Evolutionary conservation across 1,140 invertebrate genomes (phyloP).

Genomic region (Lasioglossum albipes): DNA sequence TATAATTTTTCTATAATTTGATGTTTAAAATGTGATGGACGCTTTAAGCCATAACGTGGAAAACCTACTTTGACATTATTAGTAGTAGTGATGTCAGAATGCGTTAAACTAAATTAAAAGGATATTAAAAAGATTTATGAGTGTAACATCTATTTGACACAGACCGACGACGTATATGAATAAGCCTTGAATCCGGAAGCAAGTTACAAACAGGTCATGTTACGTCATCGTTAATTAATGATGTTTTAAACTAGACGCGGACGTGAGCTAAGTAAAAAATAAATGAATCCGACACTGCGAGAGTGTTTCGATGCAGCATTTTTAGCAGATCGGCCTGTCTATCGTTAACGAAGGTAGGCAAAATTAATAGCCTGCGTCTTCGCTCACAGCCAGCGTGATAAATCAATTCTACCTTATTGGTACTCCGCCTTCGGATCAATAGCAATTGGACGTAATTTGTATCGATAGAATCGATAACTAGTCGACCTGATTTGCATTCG

Average conservation of each 20-base stretch:
- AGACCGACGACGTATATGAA: conserved; percentile 17
- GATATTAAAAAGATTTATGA: not conserved
- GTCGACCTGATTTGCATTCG: not conserved
- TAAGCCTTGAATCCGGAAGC: conserved; percentile 43
- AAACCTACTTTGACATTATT: too few relatives aligned
- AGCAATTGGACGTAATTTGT: conserved; percentile 17
- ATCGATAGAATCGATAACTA: conserved; percentile 2
- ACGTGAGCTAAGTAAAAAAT: conserved; percentile 28
- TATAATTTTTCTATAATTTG: too few relatives aligned
- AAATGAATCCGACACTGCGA: conserved; percentile 40
- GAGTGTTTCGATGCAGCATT: not conserved
- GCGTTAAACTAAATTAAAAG: not conserved
- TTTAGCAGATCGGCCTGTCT: not conserved
- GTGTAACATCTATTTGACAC: not conserved
- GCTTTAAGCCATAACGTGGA: too few relatives aligned
- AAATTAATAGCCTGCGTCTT: conserved; percentile 31
- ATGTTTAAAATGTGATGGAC: too few relatives aligned
- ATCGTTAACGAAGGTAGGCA: conserved; percentile 25
- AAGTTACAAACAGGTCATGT: conserved; percentile 25
- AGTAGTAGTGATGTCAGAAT: not conserved
- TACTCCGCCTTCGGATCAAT: not conserved
- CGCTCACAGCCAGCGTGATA: conserved; percentile 7
- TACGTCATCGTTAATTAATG: conserved; percentile 46
- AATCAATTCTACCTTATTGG: conserved; percentile 27
- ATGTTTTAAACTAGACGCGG: conserved; percentile 36